Conservation (phyloP, 2,113 vertebrate species). For the Catharus fuscescens region DNA sequence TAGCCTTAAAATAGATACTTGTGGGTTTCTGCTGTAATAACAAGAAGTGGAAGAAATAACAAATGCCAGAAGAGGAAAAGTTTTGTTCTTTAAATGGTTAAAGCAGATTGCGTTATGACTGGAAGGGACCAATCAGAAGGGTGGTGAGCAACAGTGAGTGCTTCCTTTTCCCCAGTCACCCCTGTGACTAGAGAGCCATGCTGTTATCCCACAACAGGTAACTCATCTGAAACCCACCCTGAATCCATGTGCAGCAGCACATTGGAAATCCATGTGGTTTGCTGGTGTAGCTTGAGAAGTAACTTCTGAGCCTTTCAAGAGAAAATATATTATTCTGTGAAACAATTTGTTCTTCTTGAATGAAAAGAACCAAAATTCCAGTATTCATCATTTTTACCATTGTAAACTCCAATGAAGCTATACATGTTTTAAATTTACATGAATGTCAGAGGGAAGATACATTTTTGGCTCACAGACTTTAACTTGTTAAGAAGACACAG, state of each 20-base stretch:
- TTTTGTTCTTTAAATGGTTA: neutral
- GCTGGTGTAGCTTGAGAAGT: neutral
- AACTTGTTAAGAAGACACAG: neutral
- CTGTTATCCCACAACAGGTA: neutral
- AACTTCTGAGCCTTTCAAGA: neutral
- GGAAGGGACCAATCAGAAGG: neutral
- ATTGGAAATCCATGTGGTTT: neutral
- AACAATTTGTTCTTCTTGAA: neutral
- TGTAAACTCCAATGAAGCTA: neutral
- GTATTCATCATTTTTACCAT: conserved; percentile 2
- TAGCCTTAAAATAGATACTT: neutral
- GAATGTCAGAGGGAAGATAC: neutral
- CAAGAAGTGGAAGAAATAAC: neutral
- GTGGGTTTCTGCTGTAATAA: neutral
- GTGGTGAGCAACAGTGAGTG: neutral
- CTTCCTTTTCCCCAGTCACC: neutral
- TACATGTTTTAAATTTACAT: conserved; percentile 34
- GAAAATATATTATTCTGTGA: neutral
- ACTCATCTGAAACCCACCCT: rapidly evolving
- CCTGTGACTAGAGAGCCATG: neutral
- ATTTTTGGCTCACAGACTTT: conserved; percentile 10
- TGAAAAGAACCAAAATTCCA: neutral
- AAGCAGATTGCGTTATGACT: neutral
- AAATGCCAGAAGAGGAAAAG: neutral
- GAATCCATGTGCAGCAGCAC: neutral